phyloP scores from a whole-genome alignment of 2,113 vertebrate genomes.

The Mungos mungo region DNA sequence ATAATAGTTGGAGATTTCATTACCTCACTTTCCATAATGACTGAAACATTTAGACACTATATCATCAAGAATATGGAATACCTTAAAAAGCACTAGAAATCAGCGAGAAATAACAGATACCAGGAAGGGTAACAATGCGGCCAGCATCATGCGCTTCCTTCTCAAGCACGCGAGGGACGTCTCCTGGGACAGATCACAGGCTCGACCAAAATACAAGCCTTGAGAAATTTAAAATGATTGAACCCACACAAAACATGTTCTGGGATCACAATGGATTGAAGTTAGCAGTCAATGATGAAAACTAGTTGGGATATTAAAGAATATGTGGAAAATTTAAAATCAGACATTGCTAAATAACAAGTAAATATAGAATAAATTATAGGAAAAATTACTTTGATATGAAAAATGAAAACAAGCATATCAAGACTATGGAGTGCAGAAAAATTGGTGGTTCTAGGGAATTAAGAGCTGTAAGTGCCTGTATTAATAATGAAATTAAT shows the following conservation, averaged over 20 bases:
- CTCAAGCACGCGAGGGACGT: background rate
- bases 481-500: background rate
- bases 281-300: background rate
- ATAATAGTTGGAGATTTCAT: background rate
- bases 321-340: background rate
- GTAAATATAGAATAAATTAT: background rate
- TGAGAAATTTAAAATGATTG: background rate
- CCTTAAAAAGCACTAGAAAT: background rate
- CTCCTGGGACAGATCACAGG: background rate
- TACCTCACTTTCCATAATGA: background rate
- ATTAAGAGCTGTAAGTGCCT: background rate
- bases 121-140: background rate
- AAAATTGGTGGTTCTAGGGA: background rate
- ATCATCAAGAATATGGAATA: background rate
- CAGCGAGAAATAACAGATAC: background rate
- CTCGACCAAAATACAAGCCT: background rate
- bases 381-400: background rate
- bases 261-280: background rate
- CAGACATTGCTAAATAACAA: background rate
- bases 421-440: background rate
- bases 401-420: background rate
- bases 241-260: background rate
- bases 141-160: background rate
- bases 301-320: background rate
- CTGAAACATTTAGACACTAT: background rate